Conservation (phyloP, 2,888 invertebrate genomes). For the Tetropium fuscum region DNA sequence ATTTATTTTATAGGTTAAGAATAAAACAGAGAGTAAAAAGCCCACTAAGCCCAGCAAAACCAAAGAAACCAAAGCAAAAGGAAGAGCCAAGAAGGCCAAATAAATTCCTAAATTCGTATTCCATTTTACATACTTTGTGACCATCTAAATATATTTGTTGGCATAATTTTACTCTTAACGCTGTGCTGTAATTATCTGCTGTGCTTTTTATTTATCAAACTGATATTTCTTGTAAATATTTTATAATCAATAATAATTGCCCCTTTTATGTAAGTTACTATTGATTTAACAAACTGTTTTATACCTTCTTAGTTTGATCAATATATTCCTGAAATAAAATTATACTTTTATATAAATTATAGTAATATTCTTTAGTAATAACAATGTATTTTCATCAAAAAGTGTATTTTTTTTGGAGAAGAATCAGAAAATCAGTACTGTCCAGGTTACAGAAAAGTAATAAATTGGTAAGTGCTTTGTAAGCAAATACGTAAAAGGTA, state of each 20-base stretch:
- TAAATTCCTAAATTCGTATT: too few species aligned
- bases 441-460: conserved; percentile 17
- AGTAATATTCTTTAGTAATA: conserved; percentile 28
- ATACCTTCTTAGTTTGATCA: conserved; percentile 17
- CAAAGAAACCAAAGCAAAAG: conserved; percentile 31
- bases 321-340: conserved; percentile 1
- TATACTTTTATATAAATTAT: conserved; percentile 6
- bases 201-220: neutral
- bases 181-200: neutral
- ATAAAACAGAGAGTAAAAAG: conserved; percentile 25
- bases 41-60: conserved; percentile 33
- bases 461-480: conserved; percentile 1
- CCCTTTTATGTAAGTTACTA: conserved; percentile 10
- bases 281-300: conserved; percentile 16
- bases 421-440: conserved; percentile 21
- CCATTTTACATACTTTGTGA: too few species aligned
- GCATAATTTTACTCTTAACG: too few species aligned
- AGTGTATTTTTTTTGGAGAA: conserved; percentile 35
- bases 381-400: conserved; percentile 40
- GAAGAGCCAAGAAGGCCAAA: conserved; percentile 26
- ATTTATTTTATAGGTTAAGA: conserved; percentile 33
- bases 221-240: neutral
- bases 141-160: too few species aligned
- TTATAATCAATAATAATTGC: too few species aligned
- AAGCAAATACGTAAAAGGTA: neutral